Evolutionary conservation across 2,113 vertebrate species (phyloP), one percentile per base, ranked within the genome.

Genomic region (Labeo catla): DNA sequence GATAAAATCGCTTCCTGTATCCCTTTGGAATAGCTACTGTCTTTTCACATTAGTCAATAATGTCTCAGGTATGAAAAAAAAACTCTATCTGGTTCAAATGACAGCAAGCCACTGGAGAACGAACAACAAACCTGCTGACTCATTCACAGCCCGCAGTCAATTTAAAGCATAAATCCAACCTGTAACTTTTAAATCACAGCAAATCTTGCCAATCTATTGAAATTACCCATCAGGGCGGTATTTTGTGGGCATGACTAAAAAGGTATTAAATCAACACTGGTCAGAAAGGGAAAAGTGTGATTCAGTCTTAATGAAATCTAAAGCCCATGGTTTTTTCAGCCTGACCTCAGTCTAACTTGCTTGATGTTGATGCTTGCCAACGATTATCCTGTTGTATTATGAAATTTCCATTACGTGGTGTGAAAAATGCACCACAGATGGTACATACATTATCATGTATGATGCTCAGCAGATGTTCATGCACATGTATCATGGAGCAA

Each of bases 61-160:
- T 81, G 78, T 65, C 59, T 81, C n/a, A 1, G 59, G 39, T 81
- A 47, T 47, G 78, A 65, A 81, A 47, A 81, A 47, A 78, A 57
- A 23, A 45, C 45, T 3, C 19, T 19, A 28, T 81, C 77, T 80
- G 77, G 13, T 23, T 65, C 39, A 45, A 81, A 65, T 81, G 79
- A 81, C 79, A 81, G 79, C 79, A 81, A 28, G 23, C 79, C 57
- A 65, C 59, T 19, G 43, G 79, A 81, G 79, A 81, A 66, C 9
- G 45, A 49, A 66, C 59, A 15, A 49, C 43, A 66, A 65, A 81
- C 61, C 28, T 16, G 43, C 79, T 81, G 59, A 81, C 79, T 81
- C 79, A 81, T 81, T 63, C 59, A 28, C 59, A 28, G 61, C 4
- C 79, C 6, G 79, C 79, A 66, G 79, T 81, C 79, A 81, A 49